Percentiles rank a stretch among this genome's conserved stretches.
phyloP scores from a whole-genome alignment of 2,888 invertebrate genomes.

The Melinaea menophilus region DNA sequence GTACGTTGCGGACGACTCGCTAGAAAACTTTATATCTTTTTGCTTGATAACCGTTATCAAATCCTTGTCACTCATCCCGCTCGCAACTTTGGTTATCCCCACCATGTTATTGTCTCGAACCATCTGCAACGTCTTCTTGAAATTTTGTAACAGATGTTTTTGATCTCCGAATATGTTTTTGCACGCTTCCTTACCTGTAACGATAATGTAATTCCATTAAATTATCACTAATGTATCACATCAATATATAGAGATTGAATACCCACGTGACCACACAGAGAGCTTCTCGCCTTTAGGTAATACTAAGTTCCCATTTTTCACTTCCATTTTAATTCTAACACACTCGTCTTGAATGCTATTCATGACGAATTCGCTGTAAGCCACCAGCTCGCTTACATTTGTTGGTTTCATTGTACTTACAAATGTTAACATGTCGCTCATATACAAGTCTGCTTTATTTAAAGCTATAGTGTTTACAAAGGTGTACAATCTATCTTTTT shows the following conservation, averaged over 20 bases:
- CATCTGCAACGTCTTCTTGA: conserved; percentile 12
- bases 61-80: no score
- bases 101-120: no score
- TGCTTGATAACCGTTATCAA: conserved; percentile 6
- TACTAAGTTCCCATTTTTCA: conserved; percentile 9
- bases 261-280: no score
- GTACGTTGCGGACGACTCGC: conserved; percentile 32
- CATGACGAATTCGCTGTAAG: conserved; percentile 16
- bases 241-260: no score
- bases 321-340: conserved; percentile 8
- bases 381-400: no score
- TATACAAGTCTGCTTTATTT: conserved; percentile 29
- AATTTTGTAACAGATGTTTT: conserved; percentile 22
- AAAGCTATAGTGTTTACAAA: conserved; percentile 26
- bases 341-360: conserved; percentile 29
- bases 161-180: conserved; percentile 25
- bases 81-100: no score
- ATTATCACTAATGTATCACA: no score
- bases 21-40: conserved; percentile 27
- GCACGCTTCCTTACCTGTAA: conserved; percentile 17
- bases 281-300: no score
- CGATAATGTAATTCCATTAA: no score
- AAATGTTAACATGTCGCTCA: conserved; percentile 30
- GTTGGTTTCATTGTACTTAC: conserved; percentile 8
- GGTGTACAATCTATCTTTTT: no score